These are phyloP conservation scores for Typhlichthys eigenmanni DNA, from an alignment of 2,797 vertebrate genomes.

Conservation along the genomic window DNA sequence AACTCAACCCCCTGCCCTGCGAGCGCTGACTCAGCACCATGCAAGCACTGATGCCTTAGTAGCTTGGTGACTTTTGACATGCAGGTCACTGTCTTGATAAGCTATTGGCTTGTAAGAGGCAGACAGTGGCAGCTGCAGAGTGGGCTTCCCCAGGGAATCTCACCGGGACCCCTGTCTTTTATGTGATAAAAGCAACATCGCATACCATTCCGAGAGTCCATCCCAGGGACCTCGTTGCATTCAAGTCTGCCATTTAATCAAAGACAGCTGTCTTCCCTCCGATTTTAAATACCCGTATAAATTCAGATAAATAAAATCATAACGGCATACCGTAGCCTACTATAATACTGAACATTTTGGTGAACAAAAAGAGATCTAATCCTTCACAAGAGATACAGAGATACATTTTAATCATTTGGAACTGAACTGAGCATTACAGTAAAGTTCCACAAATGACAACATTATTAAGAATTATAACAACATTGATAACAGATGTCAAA, in stretches of 20 bases:
- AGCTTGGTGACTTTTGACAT: constrained; percentile 23
- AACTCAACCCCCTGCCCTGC: constrained; percentile 22
- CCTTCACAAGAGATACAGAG: no score
- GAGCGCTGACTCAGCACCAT: constrained; percentile 9
- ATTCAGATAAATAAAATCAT: neutral
- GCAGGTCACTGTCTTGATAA: constrained; percentile 42
- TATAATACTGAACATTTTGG: no score
- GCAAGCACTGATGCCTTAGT: constrained; percentile 29
- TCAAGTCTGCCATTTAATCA: constrained; percentile 13
- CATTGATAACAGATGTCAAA: neutral
- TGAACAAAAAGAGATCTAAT: no score
- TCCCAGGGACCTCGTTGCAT: constrained; percentile 27
- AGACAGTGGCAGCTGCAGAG: constrained; percentile 35
- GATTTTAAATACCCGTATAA: neutral
- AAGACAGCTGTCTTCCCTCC: constrained; percentile 3
- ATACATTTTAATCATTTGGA: no score
- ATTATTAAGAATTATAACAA: no score
- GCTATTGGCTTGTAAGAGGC: constrained; percentile 27
- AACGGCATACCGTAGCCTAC: no score
- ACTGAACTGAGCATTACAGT: no score
- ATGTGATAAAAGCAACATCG: constrained; percentile 43
- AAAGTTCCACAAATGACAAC: no score
- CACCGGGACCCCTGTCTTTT: constrained; percentile 26
- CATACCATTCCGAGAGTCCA: constrained; percentile 22
- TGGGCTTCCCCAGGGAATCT: constrained; percentile 41